phyloP scores from a whole-genome alignment of 2,113 vertebrate genomes.

The Alethe diademata region DNA sequence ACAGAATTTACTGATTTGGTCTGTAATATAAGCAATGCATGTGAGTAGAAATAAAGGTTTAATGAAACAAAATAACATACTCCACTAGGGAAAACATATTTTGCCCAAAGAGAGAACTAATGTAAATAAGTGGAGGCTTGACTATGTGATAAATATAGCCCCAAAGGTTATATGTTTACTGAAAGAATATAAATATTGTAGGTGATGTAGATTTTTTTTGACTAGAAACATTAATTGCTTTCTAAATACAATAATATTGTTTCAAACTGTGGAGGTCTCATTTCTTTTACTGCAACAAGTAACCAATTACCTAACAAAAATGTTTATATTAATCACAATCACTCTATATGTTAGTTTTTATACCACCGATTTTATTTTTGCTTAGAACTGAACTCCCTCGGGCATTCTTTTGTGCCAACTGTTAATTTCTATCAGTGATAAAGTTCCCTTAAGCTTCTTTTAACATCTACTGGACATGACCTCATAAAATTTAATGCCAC shows the following conservation, averaged over 20 bases:
- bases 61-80: slow-evolving; percentile 52
- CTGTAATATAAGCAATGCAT: background rate
- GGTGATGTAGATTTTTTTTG: background rate
- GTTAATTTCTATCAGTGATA: slow-evolving; percentile 65
- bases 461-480: slow-evolving; percentile 66
- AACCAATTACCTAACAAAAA: slow-evolving; percentile 61
- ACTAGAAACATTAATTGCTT: slow-evolving; percentile 58
- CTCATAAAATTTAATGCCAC: slow-evolving; percentile 72
- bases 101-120: slow-evolving; percentile 29
- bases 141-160: slow-evolving; percentile 49
- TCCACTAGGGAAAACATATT: slow-evolving; percentile 54
- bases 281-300: slow-evolving; percentile 46
- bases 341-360: slow-evolving; percentile 50
- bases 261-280: slow-evolving; percentile 21
- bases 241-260: slow-evolving; percentile 46
- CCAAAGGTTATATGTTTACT: slow-evolving; percentile 35
- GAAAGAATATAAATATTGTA: slow-evolving; percentile 34
- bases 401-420: slow-evolving; percentile 47
- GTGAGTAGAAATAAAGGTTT: slow-evolving; percentile 39
- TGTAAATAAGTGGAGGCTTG: slow-evolving; percentile 52
- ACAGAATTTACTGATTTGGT: slow-evolving; percentile 10
- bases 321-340: slow-evolving; percentile 61
- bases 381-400: slow-evolving; percentile 40
- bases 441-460: slow-evolving; percentile 66
- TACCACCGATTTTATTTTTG: slow-evolving; percentile 45